Conservation (phyloP, 2,113 vertebrate genomes). For the Hyaena hyaena region DNA sequence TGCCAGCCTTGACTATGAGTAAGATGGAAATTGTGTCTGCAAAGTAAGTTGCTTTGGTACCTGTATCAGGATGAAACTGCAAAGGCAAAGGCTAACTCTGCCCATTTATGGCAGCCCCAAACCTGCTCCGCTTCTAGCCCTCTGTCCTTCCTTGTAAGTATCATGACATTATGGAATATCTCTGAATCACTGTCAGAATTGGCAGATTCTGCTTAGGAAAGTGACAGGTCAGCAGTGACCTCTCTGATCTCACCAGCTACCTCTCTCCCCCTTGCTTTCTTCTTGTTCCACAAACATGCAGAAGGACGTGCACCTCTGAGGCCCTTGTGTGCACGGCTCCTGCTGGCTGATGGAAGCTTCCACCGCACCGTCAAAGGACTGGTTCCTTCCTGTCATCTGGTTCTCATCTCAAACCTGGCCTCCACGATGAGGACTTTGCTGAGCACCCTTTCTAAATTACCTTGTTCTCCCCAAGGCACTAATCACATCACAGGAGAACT, state of each 20-base stretch:
- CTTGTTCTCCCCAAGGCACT: neutral
- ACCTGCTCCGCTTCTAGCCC: neutral
- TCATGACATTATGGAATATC: neutral
- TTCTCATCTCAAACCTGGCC: neutral
- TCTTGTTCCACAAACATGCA: neutral
- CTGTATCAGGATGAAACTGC: neutral
- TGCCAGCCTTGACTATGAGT: neutral
- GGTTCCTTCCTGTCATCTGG: neutral
- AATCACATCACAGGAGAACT: neutral
- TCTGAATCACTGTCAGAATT: neutral
- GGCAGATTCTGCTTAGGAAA: neutral
- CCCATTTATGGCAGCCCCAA: neutral
- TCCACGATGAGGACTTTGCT: neutral
- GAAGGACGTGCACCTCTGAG: too few species aligned
- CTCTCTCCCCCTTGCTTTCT: neutral
- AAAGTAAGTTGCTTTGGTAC: neutral
- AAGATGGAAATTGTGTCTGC: neutral
- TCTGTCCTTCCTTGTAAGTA: neutral
- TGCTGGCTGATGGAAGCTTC: neutral
- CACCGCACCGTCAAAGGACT: neutral
- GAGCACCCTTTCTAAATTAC: neutral
- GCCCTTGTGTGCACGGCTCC: neutral
- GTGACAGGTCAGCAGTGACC: neutral
- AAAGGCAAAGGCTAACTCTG: neutral
- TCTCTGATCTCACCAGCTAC: neutral